Evolutionary conservation across 2,888 invertebrate genomes (phyloP).

Genomic region (Sialis lutaria): DNA sequence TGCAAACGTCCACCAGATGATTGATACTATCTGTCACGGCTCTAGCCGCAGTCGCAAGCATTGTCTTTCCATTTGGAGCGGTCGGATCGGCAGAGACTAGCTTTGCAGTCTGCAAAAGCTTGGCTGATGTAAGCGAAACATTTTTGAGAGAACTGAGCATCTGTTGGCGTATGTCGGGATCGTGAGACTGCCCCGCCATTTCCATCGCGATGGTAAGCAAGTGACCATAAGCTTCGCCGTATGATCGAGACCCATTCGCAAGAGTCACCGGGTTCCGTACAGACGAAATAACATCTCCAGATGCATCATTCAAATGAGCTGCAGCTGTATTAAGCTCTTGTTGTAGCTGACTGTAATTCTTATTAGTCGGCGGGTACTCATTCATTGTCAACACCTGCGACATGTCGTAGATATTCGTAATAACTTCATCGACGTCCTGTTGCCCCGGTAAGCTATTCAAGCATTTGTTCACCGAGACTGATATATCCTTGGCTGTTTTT

Average conservation of each 20-base stretch:
- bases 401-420: constrained; percentile 63
- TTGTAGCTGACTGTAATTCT: constrained; percentile 56
- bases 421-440: constrained; percentile 80
- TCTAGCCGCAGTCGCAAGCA: constrained; percentile 71
- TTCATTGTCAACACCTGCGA: constrained; percentile 53
- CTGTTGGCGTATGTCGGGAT: constrained; percentile 53
- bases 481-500: constrained; percentile 56
- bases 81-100: constrained; percentile 77
- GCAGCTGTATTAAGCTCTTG: constrained; percentile 73
- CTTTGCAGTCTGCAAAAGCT: constrained; percentile 73
- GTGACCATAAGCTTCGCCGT: constrained; percentile 60
- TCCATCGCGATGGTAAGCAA: constrained; percentile 66
- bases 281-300: constrained; percentile 64
- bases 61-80: constrained; percentile 81
- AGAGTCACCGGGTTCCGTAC: constrained; percentile 53
- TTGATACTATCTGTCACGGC: constrained; percentile 89
- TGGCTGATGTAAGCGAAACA: constrained; percentile 74
- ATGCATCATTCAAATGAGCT: constrained; percentile 64
- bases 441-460: constrained; percentile 85
- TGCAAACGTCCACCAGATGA: constrained; percentile 70
- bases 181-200: constrained; percentile 68
- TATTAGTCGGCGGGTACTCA: constrained; percentile 57
- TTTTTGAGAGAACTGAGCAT: constrained; percentile 78
- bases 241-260: constrained; percentile 57
- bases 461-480: constrained; percentile 38